These are phyloP conservation scores for Catocala sponsa DNA, from an alignment of 2,888 invertebrate genomes.

Conservation along the genomic window DNA sequence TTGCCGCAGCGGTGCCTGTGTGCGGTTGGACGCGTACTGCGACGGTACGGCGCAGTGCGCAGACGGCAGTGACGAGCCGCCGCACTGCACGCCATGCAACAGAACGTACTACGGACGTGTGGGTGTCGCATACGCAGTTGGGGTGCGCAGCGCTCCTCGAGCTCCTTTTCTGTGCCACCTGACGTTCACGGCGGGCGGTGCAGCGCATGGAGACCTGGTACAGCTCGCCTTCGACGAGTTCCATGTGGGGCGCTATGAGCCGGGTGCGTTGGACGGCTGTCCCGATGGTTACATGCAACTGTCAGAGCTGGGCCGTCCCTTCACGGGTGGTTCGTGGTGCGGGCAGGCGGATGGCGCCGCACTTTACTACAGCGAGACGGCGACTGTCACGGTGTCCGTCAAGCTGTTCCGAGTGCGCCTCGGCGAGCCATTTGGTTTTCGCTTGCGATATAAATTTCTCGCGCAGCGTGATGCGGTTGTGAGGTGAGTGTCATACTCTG, in stretches of 20 bases:
- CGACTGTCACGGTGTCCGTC: slow-evolving; percentile 95
- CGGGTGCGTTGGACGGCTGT: slow-evolving; percentile 92
- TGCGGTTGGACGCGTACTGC: slow-evolving; percentile 95
- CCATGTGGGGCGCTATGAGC: slow-evolving; percentile 94
- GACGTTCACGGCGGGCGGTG: slow-evolving; percentile 96
- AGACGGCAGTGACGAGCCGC: slow-evolving; percentile 95
- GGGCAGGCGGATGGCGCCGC: slow-evolving; percentile 94
- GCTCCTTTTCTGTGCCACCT: slow-evolving; percentile 96
- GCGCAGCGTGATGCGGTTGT: slow-evolving; percentile 93
- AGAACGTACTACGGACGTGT: slow-evolving; percentile 96
- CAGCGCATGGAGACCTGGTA: slow-evolving; percentile 95
- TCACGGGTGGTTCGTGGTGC: slow-evolving; percentile 97
- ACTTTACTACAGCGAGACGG: slow-evolving; percentile 96
- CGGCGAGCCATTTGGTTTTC: slow-evolving; percentile 93
- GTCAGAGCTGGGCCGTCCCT: slow-evolving; percentile 94
- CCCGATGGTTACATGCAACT: slow-evolving; percentile 96
- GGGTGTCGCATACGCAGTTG: slow-evolving; percentile 93
- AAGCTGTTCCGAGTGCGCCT: slow-evolving; percentile 92
- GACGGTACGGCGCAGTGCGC: slow-evolving; percentile 95
- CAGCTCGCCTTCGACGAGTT: slow-evolving; percentile 96
- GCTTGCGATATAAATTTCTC: slow-evolving; percentile 94
- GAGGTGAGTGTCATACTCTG: slow-evolving; percentile 73
- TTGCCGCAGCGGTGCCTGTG: slow-evolving; percentile 91
- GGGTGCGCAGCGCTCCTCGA: slow-evolving; percentile 92
- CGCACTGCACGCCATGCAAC: slow-evolving; percentile 90